Percentiles rank a stretch among this genome's conserved stretches.
phyloP scores from a whole-genome alignment of 1,140 invertebrate species.

The Conus betulinus region DNA sequence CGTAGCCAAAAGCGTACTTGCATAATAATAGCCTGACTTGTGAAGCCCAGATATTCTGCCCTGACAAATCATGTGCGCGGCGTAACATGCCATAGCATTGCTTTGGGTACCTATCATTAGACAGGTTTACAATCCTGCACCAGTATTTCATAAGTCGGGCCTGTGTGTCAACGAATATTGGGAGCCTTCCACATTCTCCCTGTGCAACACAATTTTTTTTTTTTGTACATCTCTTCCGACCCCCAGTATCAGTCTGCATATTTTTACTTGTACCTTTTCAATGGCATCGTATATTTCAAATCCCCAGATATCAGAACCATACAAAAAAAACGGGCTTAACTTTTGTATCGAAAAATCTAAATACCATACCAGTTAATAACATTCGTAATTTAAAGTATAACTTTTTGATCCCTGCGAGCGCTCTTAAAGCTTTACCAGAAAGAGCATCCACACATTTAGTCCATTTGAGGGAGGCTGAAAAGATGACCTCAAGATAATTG shows the following conservation, averaged over 20 bases:
- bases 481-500: too few species aligned
- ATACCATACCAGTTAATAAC: background rate
- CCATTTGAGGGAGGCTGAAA: too few species aligned
- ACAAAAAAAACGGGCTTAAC: background rate
- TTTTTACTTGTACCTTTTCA: background rate
- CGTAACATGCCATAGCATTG: background rate
- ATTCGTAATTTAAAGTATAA: too few species aligned
- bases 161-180: background rate
- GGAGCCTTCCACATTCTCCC: background rate
- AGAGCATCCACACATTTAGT: too few species aligned
- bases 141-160: background rate
- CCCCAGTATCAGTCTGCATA: background rate
- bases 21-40: background rate
- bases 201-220: background rate
- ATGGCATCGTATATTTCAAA: background rate
- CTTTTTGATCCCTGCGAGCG: too few species aligned
- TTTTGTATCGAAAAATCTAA: background rate
- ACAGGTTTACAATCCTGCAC: slow-evolving; percentile 1
- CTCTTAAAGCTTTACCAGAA: too few species aligned
- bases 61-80: background rate
- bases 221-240: background rate
- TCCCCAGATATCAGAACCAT: slow-evolving; percentile 2
- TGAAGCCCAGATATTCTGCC: background rate
- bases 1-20: background rate
- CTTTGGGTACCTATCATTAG: background rate